Base-by-base conservation (phyloP, 1,140 invertebrate species). In the Philaenus spumarius region DNA sequence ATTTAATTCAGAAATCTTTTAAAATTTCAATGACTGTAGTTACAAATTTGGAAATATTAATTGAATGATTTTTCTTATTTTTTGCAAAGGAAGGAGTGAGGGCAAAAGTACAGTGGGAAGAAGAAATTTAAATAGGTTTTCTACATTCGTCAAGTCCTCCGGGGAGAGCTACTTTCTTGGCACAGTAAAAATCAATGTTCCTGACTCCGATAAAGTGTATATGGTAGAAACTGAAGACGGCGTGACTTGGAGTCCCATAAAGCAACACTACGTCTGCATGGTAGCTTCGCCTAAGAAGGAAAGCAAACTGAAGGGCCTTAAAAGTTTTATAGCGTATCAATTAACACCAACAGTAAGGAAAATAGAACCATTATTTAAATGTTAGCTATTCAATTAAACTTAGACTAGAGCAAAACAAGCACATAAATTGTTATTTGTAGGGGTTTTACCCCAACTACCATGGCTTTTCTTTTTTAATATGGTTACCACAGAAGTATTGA, bases 241-340 rank as follows among this genome's bases (percentile, higher is more conserved):
- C 42, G 77, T 82, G 6, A 73, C 77, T 47, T 97, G 93, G 93
- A 75, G 82, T 48, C 77, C 80, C 2, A 82, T 83, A 26, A 72
- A 80, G 23, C 80, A 87, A 54, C 78, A 82, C 6, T 96, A 93
- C 68, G 81, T 78, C 15, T 95, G 95, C 60, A 78, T 85, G 48
- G 87, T 99, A 4, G 87, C 92, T 15, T 96, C 94, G 51, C 95
- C 95, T 1, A 97, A 97, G 69, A 98, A 98, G 68, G 94, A 97
- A 75, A 86, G 90, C 0, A 98, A 98, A 76, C 83, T 98, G 60
- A 97, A 97, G 71, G 95, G 96, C 20, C 82, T 98, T 56, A 98
- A 98, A 74, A 96, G 90, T 70, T 98, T 90, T 68, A 98, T 98
- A 65, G 93, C 93, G 53, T 98, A 98, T 77, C 90, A 95, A 68